A percentile compares a stretch with the other conserved stretches of the same genome.
These are phyloP conservation scores for Papilio elwesi DNA, from an alignment of 2,888 invertebrate genomes.

Conservation along the genomic window DNA sequence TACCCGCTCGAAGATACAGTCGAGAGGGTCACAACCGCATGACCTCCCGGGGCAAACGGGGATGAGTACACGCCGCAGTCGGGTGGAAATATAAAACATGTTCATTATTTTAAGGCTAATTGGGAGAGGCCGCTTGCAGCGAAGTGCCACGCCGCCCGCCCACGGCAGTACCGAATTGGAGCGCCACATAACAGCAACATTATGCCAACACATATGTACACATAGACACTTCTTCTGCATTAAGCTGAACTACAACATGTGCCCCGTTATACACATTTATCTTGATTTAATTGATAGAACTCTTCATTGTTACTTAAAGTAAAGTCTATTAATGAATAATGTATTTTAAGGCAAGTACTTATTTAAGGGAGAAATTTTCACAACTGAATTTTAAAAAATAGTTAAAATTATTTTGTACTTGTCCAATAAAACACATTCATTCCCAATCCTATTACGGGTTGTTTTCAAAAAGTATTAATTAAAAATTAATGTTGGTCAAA, in stretches of 20 bases:
- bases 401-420: too few relatives aligned
- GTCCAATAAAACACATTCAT: too few relatives aligned
- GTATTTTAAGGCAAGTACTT: background rate
- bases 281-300: constrained; percentile 3
- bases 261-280: constrained; percentile 31
- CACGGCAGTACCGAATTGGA: constrained; percentile 77
- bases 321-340: background rate
- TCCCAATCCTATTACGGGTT: background rate
- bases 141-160: constrained; percentile 72
- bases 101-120: constrained; percentile 85
- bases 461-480: background rate
- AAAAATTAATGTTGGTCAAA: constrained; percentile 14
- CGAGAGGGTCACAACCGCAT: constrained; percentile 68
- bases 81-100: constrained; percentile 83
- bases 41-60: constrained; percentile 81
- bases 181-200: constrained; percentile 72
- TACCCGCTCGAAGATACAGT: constrained; percentile 65
- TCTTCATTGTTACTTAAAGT: constrained; percentile 21
- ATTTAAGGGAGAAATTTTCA: background rate
- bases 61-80: constrained; percentile 80
- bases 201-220: constrained; percentile 66
- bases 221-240: constrained; percentile 80
- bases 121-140: constrained; percentile 81
- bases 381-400: background rate
- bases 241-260: constrained; percentile 67